Evolutionary conservation across 2,113 vertebrate genomes (phyloP).

Genomic region (Cynocephalus volans): DNA sequence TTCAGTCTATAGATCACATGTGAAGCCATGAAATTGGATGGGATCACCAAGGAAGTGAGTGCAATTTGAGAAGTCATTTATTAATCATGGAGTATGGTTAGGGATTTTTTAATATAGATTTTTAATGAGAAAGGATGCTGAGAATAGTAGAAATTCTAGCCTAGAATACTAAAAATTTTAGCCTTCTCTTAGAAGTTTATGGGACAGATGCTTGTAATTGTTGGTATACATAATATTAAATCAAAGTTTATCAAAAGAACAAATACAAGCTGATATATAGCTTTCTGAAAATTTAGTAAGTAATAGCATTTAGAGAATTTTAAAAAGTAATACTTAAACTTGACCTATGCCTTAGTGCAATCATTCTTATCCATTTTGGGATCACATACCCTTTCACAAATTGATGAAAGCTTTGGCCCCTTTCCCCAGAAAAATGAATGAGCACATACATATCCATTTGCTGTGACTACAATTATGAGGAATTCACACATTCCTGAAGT

Average conservation of each 20-base stretch:
- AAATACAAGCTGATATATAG: constrained; percentile 30
- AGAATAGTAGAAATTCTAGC: background rate
- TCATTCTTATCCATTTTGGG: background rate
- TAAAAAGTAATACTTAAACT: constrained; percentile 20
- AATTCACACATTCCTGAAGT: background rate
- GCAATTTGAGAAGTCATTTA: too few species aligned
- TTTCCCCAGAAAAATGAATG: constrained; percentile 35
- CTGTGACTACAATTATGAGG: constrained; percentile 2
- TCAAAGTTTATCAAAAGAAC: constrained; percentile 48
- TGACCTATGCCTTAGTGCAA: background rate
- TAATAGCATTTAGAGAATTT: constrained; percentile 22
- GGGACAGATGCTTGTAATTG: background rate
- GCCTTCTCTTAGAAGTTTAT: background rate
- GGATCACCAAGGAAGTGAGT: too few species aligned
- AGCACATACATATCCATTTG: background rate
- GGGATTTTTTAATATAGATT: background rate
- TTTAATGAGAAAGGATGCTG: background rate
- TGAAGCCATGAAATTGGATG: too few species aligned
- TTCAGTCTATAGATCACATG: too few species aligned
- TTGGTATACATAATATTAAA: constrained; percentile 67
- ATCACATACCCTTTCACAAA: background rate
- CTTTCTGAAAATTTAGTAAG: constrained; percentile 61
- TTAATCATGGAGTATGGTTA: too few species aligned
- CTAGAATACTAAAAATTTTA: background rate
- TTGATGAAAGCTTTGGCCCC: background rate